Evolutionary conservation across 2,888 invertebrate species (phyloP), one percentile per base, ranked within the genome.

Genomic region (Melanophora roralis): DNA sequence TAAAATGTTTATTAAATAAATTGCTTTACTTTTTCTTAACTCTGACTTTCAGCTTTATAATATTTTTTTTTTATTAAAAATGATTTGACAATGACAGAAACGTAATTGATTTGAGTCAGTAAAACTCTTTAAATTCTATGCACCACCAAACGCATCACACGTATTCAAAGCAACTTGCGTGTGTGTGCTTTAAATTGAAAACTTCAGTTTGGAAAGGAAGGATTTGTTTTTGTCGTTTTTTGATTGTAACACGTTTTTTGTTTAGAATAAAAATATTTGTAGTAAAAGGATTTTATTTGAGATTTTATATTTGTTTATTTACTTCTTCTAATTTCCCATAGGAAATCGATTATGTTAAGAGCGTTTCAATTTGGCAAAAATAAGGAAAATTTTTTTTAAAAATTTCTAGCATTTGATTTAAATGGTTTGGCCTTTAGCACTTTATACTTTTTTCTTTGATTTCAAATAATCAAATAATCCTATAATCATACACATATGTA

Each of bases 281-380:
- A 14, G 12, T 27, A 32, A 27, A 12, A 51, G 21, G 36, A 38
- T 65, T 49, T 62, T 38, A 14, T 27, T 9, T 27, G 4, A 27
- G 6, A 27, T 45, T 55, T 23, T 49, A 7, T 21, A 21, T 12
- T 0, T 14, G 14, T 16, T 55, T 51, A 32, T 23, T 32, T 43
- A 43, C 49, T 14, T 6, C 4, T 36, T 23, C 14, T 49, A 77
- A 71, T 71, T 77, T 77, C 71, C 71, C 59, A 32, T 14, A 71
- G 60, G 68, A 77, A 72, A 67, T 75, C 60, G 68, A 68, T 68
- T 75, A 55, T 62, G 23, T 23, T n/a, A 47, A 36, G n/a, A 14
- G 23, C n/a, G n/a, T 40, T 27, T 27, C 6, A 6, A 6, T 27
- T 3, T 27, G 27, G 27, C 27, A n/a, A n/a, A n/a, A n/a, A n/a